phyloP scores from a whole-genome alignment of 2,888 invertebrate species.

The Oxytorus armatus region DNA sequence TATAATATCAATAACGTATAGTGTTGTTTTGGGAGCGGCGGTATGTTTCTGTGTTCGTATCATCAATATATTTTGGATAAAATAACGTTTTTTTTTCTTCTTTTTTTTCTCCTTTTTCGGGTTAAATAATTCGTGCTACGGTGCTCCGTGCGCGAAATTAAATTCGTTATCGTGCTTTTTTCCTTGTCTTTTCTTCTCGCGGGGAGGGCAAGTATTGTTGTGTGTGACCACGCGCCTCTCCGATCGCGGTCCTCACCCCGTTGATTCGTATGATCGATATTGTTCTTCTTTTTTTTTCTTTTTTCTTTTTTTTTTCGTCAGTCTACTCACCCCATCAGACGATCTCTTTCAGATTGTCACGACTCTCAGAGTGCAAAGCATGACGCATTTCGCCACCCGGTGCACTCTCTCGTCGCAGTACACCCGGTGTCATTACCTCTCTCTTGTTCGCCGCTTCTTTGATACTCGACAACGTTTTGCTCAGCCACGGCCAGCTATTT shows the following conservation, averaged over 20 bases:
- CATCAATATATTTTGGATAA: too few species aligned
- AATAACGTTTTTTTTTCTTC: too few species aligned
- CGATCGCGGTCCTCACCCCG: slow-evolving; percentile 41
- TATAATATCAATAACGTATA: slow-evolving; percentile 65
- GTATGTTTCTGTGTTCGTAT: slow-evolving; percentile 27
- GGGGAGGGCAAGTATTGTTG: neutral
- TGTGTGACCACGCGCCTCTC: slow-evolving; percentile 51
- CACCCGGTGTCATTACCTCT: slow-evolving; percentile 78
- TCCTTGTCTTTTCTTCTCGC: neutral
- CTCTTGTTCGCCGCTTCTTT: slow-evolving; percentile 90
- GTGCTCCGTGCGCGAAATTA: slow-evolving; percentile 46
- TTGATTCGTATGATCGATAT: neutral
- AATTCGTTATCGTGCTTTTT: slow-evolving; percentile 8
- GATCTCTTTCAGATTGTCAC: slow-evolving; percentile 82
- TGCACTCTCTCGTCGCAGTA: slow-evolving; percentile 85
- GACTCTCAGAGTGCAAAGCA: slow-evolving; percentile 80
- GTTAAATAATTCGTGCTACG: slow-evolving; percentile 54
- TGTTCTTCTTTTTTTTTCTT: neutral
- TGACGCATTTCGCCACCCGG: slow-evolving; percentile 83
- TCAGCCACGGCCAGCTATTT: slow-evolving; percentile 96
- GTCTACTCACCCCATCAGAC: slow-evolving; percentile 77
- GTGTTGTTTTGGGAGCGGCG: slow-evolving; percentile 59
- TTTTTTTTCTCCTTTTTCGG: neutral
- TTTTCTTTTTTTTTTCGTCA: too few species aligned
- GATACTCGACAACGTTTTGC: slow-evolving; percentile 94